These are phyloP conservation scores for Amphiprion percula DNA, from an alignment of 2,113 vertebrate species.

Conservation along the genomic window DNA sequence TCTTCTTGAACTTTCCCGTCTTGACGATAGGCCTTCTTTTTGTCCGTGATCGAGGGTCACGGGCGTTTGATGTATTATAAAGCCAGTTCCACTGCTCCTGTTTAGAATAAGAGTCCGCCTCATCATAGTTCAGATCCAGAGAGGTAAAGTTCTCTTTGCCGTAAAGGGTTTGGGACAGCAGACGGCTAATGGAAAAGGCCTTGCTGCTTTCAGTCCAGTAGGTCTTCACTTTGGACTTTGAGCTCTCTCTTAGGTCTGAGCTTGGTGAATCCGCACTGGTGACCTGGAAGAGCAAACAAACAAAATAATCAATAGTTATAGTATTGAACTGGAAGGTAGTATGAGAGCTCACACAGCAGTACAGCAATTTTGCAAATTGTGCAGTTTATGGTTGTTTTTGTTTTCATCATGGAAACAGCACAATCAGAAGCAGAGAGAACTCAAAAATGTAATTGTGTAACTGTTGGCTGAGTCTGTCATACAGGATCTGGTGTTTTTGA, in stretches of 20 bases:
- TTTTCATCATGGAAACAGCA: too few relatives aligned
- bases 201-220: conserved; percentile 93
- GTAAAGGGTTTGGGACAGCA: conserved; percentile 91
- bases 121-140: conserved; percentile 90
- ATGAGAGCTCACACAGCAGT: too few relatives aligned
- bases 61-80: conserved; percentile 89
- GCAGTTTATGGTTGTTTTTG: too few relatives aligned
- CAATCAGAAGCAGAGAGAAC: too few relatives aligned
- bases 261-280: conserved; percentile 86
- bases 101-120: conserved; percentile 90
- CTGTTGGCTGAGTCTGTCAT: too few relatives aligned
- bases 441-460: too few relatives aligned
- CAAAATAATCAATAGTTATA: not conserved
- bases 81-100: conserved; percentile 95
- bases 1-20: conserved; percentile 99
- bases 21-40: conserved; percentile 95
- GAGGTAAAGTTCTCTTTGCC: conserved; percentile 92
- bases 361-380: too few relatives aligned
- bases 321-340: not conserved
- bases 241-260: conserved; percentile 87
- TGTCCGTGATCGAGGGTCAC: conserved; percentile 89
- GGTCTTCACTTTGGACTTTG: conserved; percentile 91
- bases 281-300: conserved; percentile 59
- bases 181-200: conserved; percentile 92
- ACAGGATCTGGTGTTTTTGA: too few relatives aligned